Evolutionary conservation across 2,888 invertebrate species (phyloP), one percentile per base, ranked within the genome.

Genomic region (Drosophila infuscata): DNA sequence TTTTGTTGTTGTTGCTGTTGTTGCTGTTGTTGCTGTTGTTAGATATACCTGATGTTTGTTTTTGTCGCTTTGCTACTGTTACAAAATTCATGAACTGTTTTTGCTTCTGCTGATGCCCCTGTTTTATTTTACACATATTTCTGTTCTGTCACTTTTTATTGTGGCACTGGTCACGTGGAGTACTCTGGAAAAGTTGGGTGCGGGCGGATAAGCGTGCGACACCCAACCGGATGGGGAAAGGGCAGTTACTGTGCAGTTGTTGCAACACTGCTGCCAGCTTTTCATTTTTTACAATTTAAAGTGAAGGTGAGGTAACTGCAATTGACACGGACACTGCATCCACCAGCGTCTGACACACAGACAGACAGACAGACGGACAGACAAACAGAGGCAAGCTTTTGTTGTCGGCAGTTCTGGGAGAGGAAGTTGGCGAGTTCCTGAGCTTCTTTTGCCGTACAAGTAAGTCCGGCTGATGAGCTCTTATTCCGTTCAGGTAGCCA

Each of bases 71-170:
- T 82, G 46, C 25, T 72, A 82, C 88, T 87, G 85, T 82, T 83
- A 82, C 85, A 87, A 83, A 83, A 83, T 83, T 83, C 83, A 83
- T 83, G 83, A 83, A 83, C 83, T 83, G 83, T 84, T 83, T 83
- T 87, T 83, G 74, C 82, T 74, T 49, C 72, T 72, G 32, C 35
- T 60, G 49, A 54, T 67, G 49, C 35, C 67, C 70, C 71, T 88
- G 86, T 84, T 84, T 88, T 88, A 85, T 85, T 88, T 85, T 84
- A 82, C 83, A 88, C 84, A 84, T 83, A 84, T 84, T 84, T 84
- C 74, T 83, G 83, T 83, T 85, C 86, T 84, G 84, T 88, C 88
- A 84, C 88, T 84, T 84, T 88, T 84, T 84, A 88, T 88, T 84
- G 84, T 84, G 67, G 71, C 79, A 64, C 67, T 62, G 64, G 53